Conservation (phyloP, 53 echinoderm and acorn worm species). For the Crossaster papposus region DNA sequence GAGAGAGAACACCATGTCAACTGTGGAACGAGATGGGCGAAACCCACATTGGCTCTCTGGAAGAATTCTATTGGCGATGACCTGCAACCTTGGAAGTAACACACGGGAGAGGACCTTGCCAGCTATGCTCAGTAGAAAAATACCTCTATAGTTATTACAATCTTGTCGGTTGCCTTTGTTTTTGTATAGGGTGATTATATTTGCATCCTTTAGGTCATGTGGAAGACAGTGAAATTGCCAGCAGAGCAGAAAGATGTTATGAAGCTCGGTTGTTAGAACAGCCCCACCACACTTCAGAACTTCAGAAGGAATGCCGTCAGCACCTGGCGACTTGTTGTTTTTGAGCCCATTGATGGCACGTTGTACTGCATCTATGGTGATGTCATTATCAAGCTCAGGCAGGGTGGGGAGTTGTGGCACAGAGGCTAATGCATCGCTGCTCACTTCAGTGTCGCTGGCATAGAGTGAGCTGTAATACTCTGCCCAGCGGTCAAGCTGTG, state of each 20-base stretch:
- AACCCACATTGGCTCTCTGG: slow-evolving; percentile 42
- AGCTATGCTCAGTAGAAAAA: slow-evolving; percentile 22
- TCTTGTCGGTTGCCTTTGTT: slow-evolving; percentile 38
- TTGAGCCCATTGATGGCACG: slow-evolving; percentile 29
- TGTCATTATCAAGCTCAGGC: slow-evolving; percentile 41
- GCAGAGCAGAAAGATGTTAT: background rate
- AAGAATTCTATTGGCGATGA: slow-evolving; percentile 13
- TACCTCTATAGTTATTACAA: slow-evolving; percentile 34
- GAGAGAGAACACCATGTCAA: slow-evolving; percentile 31
- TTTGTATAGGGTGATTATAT: slow-evolving; percentile 37
- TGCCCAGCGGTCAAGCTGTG: slow-evolving; percentile 33
- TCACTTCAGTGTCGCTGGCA: slow-evolving; percentile 16
- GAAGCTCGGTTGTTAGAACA: slow-evolving; percentile 5
- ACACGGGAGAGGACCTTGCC: slow-evolving; percentile 35
- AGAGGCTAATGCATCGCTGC: background rate
- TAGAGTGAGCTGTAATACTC: slow-evolving; percentile 33
- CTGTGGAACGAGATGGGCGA: slow-evolving; percentile 21
- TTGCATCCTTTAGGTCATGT: slow-evolving; percentile 36
- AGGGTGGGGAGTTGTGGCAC: slow-evolving; percentile 15
- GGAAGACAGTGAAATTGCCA: slow-evolving; percentile 7
- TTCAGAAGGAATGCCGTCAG: slow-evolving; percentile 39
- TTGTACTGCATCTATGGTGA: slow-evolving; percentile 26
- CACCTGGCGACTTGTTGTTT: slow-evolving; percentile 26
- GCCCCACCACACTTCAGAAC: slow-evolving; percentile 25
- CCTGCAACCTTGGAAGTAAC: slow-evolving; percentile 17